These are phyloP conservation scores for Pteropus alecto DNA, from an alignment of 2,113 vertebrate species.

Conservation along the genomic window DNA sequence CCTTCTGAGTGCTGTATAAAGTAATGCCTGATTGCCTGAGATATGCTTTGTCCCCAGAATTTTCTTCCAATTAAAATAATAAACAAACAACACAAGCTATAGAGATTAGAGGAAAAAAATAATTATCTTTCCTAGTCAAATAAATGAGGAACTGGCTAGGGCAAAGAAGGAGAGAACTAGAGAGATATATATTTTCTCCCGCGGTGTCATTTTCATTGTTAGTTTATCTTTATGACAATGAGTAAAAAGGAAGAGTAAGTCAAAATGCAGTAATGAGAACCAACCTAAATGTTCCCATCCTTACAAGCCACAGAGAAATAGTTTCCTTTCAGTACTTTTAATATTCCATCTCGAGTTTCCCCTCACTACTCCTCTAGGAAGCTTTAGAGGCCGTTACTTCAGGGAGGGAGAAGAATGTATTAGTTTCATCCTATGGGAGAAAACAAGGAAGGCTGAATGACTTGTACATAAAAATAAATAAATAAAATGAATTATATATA, in stretches of 20 bases:
- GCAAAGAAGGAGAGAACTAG: slow-evolving; percentile 46
- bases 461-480: background rate
- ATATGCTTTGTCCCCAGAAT: background rate
- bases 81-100: slow-evolving; percentile 66
- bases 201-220: slow-evolving; percentile 54
- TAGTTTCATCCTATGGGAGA: slow-evolving; percentile 64
- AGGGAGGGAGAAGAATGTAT: slow-evolving; percentile 42
- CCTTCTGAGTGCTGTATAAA: slow-evolving; percentile 38
- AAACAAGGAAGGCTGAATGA: slow-evolving; percentile 35
- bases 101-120: slow-evolving; percentile 51
- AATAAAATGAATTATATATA: no score
- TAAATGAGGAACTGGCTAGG: slow-evolving; percentile 59
- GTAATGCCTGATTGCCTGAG: slow-evolving; percentile 22
- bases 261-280: background rate
- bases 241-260: slow-evolving; percentile 49
- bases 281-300: background rate
- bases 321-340: background rate
- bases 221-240: slow-evolving; percentile 28
- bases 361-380: slow-evolving; percentile 46
- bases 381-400: slow-evolving; percentile 59
- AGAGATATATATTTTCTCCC: slow-evolving; percentile 57
- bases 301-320: slow-evolving; percentile 9
- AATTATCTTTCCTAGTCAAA: slow-evolving; percentile 62
- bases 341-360: slow-evolving; percentile 10
- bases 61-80: slow-evolving; percentile 77